Evolutionary conservation across 1,140 invertebrate species (phyloP), one percentile per base, ranked within the genome.

Genomic region (Palaemon carinicauda): DNA sequence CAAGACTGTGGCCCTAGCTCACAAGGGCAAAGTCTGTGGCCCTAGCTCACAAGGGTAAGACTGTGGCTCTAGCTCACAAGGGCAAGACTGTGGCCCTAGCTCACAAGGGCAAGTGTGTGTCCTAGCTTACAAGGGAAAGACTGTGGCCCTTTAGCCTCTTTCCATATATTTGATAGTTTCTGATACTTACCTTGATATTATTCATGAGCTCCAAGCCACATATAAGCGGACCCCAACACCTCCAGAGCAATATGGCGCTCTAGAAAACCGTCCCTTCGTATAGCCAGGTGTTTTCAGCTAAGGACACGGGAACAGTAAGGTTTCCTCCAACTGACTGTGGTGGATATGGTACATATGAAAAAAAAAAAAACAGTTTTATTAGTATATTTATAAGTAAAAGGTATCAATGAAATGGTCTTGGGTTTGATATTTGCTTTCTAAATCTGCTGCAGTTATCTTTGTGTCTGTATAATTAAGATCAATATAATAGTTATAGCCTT

Each of bases 191-290:
- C 83, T 86, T 56, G 2, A 52, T 41, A 7, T 56, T 9, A n/a
- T 86, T n/a, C 83, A 24, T 80, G 77, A 12, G 83, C 83, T 14
- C 83, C 83, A 19, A 86, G 83, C 83, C 83, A 86, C 24, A 86
- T 27, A 27, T 74, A 86, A 21, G 83, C 69, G 0, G 77, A 19
- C 0, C 65, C n/a, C 83, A 27, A 24, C 54, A 0, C 83, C 77
- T 19, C 75, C 83, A 2, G 83, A 86, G 12, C 83, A 86, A 29
- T 73, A 74, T 0, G 50, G n/a, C 1, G 77, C 83, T 0, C 29
- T 17, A 5, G 41, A 31, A n/a, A 2, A 56, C 65, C 0, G 83
- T 56, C 3, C 17, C 24, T 17, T 86, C 69, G 29, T 86, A 86
- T 19, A 86, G 56, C 56, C 51, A 51, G 1, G 27, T 56, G 83